These are phyloP conservation scores for Oreochromis mossambicus DNA, from an alignment of 2,797 vertebrate genomes.

Conservation along the genomic window DNA sequence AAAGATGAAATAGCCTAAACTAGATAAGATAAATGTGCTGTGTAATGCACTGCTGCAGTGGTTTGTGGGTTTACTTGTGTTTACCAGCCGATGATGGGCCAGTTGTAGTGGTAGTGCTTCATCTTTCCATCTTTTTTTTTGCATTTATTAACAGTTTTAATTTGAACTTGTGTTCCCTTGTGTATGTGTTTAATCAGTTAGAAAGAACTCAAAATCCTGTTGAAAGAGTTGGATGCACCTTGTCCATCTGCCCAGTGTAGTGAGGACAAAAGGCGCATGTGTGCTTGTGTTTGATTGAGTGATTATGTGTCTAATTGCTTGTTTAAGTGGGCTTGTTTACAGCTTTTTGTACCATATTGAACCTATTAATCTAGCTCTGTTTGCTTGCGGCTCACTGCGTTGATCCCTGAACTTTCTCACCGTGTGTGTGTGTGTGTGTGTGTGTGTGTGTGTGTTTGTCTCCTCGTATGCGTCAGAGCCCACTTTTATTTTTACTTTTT, in stretches of 20 bases:
- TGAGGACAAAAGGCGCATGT: not conserved
- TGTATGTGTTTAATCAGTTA: not conserved
- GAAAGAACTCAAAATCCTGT: not conserved
- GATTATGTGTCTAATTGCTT: constrained; percentile 53
- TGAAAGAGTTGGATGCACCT: not conserved
- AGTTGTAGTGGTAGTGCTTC: not conserved
- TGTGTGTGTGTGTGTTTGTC: constrained; percentile 15
- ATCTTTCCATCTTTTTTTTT: not conserved
- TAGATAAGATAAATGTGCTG: not conserved
- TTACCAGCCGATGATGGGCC: not conserved
- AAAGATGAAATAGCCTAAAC: not conserved
- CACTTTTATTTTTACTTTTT: constrained; percentile 43
- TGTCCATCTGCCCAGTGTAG: not conserved
- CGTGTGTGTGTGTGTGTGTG: not conserved
- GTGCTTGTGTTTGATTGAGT: constrained; percentile 12
- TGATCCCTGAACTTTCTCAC: constrained; percentile 26
- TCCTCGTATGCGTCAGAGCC: constrained; percentile 40
- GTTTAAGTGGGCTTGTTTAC: constrained; percentile 49
- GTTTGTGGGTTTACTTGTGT: not conserved
- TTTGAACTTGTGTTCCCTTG: not conserved
- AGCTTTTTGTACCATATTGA: constrained; percentile 38
- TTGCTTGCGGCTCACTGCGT: constrained; percentile 18
- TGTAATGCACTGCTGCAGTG: not conserved
- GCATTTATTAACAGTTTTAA: not conserved
- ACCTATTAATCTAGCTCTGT: constrained; percentile 37